A percentile compares a stretch with the other conserved stretches of the same genome.
These are phyloP conservation scores for Protodeltote pygarga DNA, from an alignment of 2,888 invertebrate genomes.

Conservation along the genomic window DNA sequence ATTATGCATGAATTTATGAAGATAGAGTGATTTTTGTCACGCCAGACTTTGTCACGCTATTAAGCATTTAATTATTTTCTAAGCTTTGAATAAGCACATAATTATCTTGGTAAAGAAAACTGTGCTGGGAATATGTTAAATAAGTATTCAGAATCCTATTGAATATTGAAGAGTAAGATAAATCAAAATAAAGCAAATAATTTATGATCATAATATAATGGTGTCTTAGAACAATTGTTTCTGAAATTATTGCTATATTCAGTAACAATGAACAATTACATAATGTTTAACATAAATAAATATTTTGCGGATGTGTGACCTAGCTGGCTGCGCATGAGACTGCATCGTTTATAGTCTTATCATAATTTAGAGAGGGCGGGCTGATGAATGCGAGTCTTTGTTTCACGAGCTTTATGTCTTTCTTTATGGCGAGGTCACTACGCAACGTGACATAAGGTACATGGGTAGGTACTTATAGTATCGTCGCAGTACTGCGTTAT, in stretches of 20 bases:
- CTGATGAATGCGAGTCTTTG: slow-evolving; percentile 73
- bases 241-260: neutral
- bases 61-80: slow-evolving; percentile 13
- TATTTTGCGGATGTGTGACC: slow-evolving; percentile 33
- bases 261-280: slow-evolving; percentile 1
- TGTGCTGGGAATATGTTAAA: too few species aligned
- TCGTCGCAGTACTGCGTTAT: slow-evolving; percentile 26
- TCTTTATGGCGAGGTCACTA: slow-evolving; percentile 53
- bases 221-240: neutral
- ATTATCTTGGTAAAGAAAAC: neutral
- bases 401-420: slow-evolving; percentile 61
- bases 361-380: slow-evolving; percentile 64
- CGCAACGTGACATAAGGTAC: slow-evolving; percentile 51
- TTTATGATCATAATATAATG: neutral
- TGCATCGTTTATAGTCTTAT: slow-evolving; percentile 66
- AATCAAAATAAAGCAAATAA: slow-evolving; percentile 1
- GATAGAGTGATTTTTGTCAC: slow-evolving; percentile 62
- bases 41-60: slow-evolving; percentile 56
- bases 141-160: neutral
- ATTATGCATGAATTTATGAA: slow-evolving; percentile 46
- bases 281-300: slow-evolving; percentile 39
- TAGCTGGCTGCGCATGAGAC: slow-evolving; percentile 50
- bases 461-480: slow-evolving; percentile 36
- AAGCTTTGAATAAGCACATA: slow-evolving; percentile 27
- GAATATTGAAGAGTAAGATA: too few species aligned